These are phyloP conservation scores for Microcebus tavaratra DNA, from an alignment of 2,113 vertebrate genomes.

Conservation along the genomic window DNA sequence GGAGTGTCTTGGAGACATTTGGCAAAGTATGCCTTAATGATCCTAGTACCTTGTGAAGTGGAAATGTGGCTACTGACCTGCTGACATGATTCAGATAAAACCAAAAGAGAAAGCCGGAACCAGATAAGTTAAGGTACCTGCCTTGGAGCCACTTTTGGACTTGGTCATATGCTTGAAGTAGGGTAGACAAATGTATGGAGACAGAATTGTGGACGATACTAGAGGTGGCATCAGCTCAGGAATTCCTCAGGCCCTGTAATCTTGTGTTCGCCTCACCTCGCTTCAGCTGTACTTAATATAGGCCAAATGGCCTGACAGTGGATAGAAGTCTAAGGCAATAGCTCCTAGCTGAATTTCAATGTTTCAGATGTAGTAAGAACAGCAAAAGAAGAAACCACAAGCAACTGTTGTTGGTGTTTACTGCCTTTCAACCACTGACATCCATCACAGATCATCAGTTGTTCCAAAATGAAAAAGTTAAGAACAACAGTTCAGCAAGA, in stretches of 20 bases:
- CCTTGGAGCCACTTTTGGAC: neutral
- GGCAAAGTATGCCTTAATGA: neutral
- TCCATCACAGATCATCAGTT: neutral
- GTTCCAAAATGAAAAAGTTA: neutral
- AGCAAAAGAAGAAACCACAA: neutral
- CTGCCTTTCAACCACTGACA: neutral
- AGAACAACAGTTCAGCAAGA: neutral
- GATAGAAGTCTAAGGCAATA: neutral
- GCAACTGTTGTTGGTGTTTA: neutral
- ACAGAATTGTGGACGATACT: neutral
- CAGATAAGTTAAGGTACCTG: neutral
- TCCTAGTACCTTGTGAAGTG: neutral
- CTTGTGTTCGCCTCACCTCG: neutral
- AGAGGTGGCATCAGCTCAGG: neutral
- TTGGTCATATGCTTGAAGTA: neutral
- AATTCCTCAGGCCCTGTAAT: neutral
- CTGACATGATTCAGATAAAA: neutral
- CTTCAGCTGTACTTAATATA: neutral
- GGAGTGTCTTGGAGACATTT: neutral
- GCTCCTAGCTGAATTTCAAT: neutral
- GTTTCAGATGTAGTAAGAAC: neutral
- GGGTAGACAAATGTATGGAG: neutral
- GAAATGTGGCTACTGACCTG: neutral
- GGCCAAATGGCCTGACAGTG: neutral
- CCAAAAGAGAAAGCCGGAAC: neutral